Evolutionary conservation across 2,888 invertebrate genomes (phyloP).

Genomic region (Drosophila kuntzei): DNA sequence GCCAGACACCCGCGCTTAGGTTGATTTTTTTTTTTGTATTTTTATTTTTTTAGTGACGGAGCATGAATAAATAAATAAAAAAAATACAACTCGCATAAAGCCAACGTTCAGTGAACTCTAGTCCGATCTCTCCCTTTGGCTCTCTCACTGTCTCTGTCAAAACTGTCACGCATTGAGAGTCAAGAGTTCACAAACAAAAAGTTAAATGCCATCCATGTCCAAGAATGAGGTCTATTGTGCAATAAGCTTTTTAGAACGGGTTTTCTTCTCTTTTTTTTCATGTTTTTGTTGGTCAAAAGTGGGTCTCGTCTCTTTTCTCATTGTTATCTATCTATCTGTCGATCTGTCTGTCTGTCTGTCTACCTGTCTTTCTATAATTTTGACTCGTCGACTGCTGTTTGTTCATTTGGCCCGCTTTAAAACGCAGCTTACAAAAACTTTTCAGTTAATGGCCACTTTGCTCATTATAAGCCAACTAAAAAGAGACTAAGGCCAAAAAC

Average conservation of each 20-base stretch:
- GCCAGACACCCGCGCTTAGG: conserved; percentile 54
- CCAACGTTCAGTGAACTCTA: conserved; percentile 69
- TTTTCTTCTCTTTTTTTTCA: conserved; percentile 27
- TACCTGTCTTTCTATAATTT: conserved; percentile 12
- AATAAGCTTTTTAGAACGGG: conserved; percentile 66
- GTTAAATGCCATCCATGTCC: conserved; percentile 66
- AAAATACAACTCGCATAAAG: conserved; percentile 25
- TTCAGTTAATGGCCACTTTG: conserved; percentile 72
- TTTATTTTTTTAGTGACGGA: conserved; percentile 24
- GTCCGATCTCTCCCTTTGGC: conserved; percentile 44
- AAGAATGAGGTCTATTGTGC: conserved; percentile 72
- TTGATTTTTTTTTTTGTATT: background rate
- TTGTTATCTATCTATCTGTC: conserved; percentile 38
- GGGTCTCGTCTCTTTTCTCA: conserved; percentile 36
- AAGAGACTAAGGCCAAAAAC: conserved; percentile 56
- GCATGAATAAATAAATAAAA: conserved; percentile 37
- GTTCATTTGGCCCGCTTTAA: conserved; percentile 44
- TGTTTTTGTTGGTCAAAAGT: conserved; percentile 31
- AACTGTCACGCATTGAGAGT: conserved; percentile 66
- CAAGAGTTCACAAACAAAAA: conserved; percentile 56
- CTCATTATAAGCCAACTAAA: conserved; percentile 76
- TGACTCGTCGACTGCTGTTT: background rate
- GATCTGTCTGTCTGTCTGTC: conserved; percentile 18
- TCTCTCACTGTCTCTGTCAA: conserved; percentile 52
- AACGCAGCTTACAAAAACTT: conserved; percentile 67